phyloP scores from a whole-genome alignment of 2,797 vertebrate species.

The Amniataba percoides region DNA sequence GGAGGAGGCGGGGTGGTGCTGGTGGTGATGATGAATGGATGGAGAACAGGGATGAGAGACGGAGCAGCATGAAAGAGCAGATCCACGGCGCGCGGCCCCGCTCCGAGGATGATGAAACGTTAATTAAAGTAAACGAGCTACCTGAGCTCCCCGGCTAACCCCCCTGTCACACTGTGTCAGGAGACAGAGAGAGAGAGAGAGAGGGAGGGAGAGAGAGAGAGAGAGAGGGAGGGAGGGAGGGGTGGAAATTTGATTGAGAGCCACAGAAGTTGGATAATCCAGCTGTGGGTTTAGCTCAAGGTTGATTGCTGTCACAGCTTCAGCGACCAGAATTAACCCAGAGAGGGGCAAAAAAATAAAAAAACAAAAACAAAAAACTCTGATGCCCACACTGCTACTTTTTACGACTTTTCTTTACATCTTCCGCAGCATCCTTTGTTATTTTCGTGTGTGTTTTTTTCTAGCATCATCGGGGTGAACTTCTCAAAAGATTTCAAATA shows the following conservation, averaged over 20 bases:
- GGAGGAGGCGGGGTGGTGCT: conserved; percentile 21
- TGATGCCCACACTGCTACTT: conserved; percentile 1
- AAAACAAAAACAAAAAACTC: too few species aligned
- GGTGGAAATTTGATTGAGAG: conserved; percentile 56
- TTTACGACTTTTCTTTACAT: too few species aligned
- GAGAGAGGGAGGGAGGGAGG: neutral
- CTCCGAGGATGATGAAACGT: conserved; percentile 85
- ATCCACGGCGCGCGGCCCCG: conserved; percentile 67
- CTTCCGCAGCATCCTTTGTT: neutral
- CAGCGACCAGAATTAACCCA: neutral
- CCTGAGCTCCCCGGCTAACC: conserved; percentile 83
- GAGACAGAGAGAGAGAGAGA: conserved; percentile 48
- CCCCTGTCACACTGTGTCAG: conserved; percentile 83
- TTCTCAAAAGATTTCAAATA: accelerated
- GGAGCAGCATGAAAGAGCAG: conserved; percentile 76
- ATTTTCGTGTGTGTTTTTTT: too few species aligned
- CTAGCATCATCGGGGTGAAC: neutral
- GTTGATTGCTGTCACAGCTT: conserved; percentile 55
- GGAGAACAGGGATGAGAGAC: conserved; percentile 77
- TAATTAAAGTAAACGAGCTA: conserved; percentile 88
- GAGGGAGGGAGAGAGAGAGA: neutral
- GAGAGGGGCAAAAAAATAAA: too few species aligned
- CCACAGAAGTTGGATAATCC: conserved; percentile 71
- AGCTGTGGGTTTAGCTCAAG: conserved; percentile 66
- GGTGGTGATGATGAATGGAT: conserved; percentile 84